phyloP scores from a whole-genome alignment of 2,113 vertebrate genomes.

The Dipodomys stephensi region DNA sequence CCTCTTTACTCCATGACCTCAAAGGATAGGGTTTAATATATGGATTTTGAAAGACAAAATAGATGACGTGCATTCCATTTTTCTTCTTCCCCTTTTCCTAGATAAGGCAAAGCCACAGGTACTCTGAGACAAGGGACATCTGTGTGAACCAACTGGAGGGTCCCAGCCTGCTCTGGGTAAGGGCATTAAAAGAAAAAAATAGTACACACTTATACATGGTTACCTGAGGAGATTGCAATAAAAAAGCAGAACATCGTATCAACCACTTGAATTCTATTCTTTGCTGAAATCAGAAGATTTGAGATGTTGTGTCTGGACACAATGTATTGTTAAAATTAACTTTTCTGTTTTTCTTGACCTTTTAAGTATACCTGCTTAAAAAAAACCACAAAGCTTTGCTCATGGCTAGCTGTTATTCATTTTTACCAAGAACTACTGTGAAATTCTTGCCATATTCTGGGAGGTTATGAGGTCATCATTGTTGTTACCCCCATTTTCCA shows the following conservation, averaged over 20 bases:
- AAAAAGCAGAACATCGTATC: background rate
- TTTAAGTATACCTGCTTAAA: background rate
- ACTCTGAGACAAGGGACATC: accelerated
- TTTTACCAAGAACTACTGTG: background rate
- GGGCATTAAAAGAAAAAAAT: background rate
- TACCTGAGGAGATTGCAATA: background rate
- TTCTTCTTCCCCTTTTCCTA: background rate
- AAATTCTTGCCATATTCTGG: too few relatives aligned
- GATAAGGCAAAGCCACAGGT: accelerated
- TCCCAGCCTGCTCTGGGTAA: accelerated
- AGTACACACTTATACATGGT: accelerated
- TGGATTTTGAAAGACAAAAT: background rate
- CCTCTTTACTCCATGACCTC: accelerated
- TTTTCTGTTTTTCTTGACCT: background rate
- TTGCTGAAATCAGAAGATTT: background rate
- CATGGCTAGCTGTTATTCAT: accelerated
- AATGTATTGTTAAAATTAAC: background rate
- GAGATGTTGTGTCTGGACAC: background rate
- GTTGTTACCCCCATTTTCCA: background rate
- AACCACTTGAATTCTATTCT: background rate
- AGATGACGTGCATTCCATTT: background rate
- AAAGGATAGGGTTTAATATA: background rate
- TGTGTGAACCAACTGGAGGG: accelerated
- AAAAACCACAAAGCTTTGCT: background rate
- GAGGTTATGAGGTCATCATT: accelerated